Evolutionary conservation across 2,113 vertebrate species (phyloP).

Genomic region (Corythornis madagascariensis): DNA sequence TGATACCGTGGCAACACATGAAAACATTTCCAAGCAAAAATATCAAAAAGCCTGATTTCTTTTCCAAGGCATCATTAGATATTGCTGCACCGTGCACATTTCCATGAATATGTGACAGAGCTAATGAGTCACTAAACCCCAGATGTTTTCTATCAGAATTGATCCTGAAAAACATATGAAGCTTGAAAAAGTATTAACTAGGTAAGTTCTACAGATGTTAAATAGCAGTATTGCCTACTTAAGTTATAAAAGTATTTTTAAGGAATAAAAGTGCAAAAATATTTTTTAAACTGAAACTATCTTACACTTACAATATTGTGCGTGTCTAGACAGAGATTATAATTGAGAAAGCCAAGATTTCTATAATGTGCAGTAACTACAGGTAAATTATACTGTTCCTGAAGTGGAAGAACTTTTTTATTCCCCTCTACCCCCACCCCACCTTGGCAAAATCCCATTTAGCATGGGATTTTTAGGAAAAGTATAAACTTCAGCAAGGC

Average conservation of each 20-base stretch:
- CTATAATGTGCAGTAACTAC: not conserved
- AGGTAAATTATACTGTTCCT: not conserved
- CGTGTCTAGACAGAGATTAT: not conserved
- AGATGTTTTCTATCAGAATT: constrained; percentile 49
- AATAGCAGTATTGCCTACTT: not conserved
- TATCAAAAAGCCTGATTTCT: constrained; percentile 45
- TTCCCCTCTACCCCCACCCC: not conserved
- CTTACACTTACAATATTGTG: not conserved
- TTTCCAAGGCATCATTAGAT: constrained; percentile 37
- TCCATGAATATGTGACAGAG: constrained; percentile 12
- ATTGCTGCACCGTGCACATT: not conserved
- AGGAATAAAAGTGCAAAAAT: not conserved
- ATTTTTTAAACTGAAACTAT: not conserved
- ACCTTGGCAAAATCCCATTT: not conserved
- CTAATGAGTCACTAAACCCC: constrained; percentile 9
- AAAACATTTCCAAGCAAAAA: constrained; percentile 53
- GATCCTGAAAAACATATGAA: not conserved
- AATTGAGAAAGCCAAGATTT: not conserved
- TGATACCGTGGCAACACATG: constrained; percentile 49
- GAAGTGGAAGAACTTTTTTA: not conserved
- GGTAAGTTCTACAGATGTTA: not conserved
- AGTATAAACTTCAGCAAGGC: not conserved
- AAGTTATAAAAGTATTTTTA: not conserved
- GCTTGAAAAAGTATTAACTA: constrained; percentile 2
- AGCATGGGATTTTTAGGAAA: not conserved